Evolutionary conservation across 2,888 invertebrate genomes (phyloP).

Genomic region (Orchesellides sinensis): DNA sequence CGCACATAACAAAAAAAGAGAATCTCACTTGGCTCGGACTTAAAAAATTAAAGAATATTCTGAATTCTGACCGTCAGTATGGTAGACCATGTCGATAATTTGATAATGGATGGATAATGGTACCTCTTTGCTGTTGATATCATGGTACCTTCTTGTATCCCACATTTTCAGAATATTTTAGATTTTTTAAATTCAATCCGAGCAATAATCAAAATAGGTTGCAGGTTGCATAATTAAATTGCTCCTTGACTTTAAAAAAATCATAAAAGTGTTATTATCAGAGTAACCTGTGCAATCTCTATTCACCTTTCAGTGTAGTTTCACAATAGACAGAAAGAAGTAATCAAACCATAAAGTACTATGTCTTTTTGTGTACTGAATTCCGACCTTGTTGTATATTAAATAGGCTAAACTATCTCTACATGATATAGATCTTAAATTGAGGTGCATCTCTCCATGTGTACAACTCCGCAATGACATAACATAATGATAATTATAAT

Average conservation of each 20-base stretch:
- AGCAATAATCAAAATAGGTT: not conserved
- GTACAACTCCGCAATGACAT: too few relatives aligned
- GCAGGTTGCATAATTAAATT: too few relatives aligned
- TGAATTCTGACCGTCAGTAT: too few relatives aligned
- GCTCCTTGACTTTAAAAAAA: slow-evolving; percentile 6
- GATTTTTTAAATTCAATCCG: too few relatives aligned
- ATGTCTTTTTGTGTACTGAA: slow-evolving; percentile 18
- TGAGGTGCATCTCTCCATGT: slow-evolving; percentile 14
- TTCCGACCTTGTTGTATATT: slow-evolving; percentile 16
- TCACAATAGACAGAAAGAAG: not conserved
- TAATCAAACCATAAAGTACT: not conserved
- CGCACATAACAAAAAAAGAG: slow-evolving; percentile 20
- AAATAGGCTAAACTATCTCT: too few relatives aligned
- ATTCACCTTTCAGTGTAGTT: slow-evolving; percentile 21
- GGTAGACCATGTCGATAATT: too few relatives aligned
- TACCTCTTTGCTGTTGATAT: too few relatives aligned
- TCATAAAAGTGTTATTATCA: slow-evolving; percentile 34
- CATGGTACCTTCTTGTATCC: too few relatives aligned
- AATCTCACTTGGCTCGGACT: slow-evolving; percentile 5
- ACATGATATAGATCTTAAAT: not conserved
- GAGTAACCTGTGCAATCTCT: slow-evolving; percentile 41
- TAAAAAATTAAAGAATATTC: too few relatives aligned
- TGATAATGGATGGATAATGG: too few relatives aligned
- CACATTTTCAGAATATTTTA: too few relatives aligned
- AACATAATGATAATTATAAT: too few relatives aligned